Conservation (phyloP, 2,888 invertebrate species). For the Himalopsyche japonica region DNA sequence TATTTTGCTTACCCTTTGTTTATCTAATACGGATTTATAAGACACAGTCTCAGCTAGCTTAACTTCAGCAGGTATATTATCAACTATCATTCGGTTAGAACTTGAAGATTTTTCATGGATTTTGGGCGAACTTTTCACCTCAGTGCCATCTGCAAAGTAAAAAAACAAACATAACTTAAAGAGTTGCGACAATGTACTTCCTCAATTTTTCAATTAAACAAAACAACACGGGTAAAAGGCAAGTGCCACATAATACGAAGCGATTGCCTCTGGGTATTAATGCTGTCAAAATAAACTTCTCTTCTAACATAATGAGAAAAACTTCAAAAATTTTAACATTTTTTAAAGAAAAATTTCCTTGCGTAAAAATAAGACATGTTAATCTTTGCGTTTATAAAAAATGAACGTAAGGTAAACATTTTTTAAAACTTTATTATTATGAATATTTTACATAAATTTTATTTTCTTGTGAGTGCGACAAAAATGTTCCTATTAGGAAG, state of each 20-base stretch:
- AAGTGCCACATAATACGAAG: too few relatives aligned
- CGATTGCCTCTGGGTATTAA: neutral
- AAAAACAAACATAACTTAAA: neutral
- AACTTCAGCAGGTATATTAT: neutral
- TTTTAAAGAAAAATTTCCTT: neutral
- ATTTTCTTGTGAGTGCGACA: too few relatives aligned
- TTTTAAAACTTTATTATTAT: too few relatives aligned
- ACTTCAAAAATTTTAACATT: neutral
- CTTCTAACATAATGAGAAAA: neutral
- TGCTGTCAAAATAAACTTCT: neutral
- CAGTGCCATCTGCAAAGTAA: neutral
- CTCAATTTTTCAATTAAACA: too few relatives aligned
- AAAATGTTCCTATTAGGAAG: too few relatives aligned
- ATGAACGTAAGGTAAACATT: too few relatives aligned
- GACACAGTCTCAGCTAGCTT: neutral
- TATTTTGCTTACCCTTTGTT: conserved; percentile 11
- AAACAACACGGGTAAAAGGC: too few relatives aligned
- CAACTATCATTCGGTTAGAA: neutral
- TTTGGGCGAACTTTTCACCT: neutral
- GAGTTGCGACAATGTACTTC: neutral
- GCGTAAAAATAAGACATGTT: neutral
- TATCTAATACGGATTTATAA: conserved; percentile 10
- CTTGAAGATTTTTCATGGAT: neutral
- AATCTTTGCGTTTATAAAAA: neutral
- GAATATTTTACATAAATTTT: too few relatives aligned